phyloP scores from a whole-genome alignment of 2,888 invertebrate genomes.

The Drosophila tanythrix region DNA sequence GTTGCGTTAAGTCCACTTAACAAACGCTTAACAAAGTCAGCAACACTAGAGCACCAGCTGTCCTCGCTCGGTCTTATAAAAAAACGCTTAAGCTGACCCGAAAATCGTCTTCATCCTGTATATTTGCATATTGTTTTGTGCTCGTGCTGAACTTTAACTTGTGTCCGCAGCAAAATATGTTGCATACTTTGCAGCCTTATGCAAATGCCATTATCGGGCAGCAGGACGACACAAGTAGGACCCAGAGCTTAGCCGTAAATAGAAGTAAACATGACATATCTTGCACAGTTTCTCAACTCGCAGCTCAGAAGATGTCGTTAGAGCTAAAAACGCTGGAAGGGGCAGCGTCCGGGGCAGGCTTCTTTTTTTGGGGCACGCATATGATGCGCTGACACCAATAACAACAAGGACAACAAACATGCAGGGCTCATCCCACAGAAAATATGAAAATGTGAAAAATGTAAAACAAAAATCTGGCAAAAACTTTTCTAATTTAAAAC shows the following conservation, averaged over 20 bases:
- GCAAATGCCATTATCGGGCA: slow-evolving; percentile 64
- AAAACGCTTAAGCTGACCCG: slow-evolving; percentile 61
- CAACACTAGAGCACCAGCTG: slow-evolving; percentile 22
- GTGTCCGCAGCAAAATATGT: slow-evolving; percentile 55
- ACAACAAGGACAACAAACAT: slow-evolving; percentile 65
- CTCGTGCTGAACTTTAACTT: slow-evolving; percentile 43
- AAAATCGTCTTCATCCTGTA: slow-evolving; percentile 36
- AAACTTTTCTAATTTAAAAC: slow-evolving; percentile 80
- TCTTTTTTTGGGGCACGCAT: slow-evolving; percentile 57
- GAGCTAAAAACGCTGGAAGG: slow-evolving; percentile 16
- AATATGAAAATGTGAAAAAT: slow-evolving; percentile 82
- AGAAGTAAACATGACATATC: slow-evolving; percentile 78
- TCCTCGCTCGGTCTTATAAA: slow-evolving; percentile 48
- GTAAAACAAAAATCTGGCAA: slow-evolving; percentile 79
- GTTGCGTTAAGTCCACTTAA: slow-evolving; percentile 68
- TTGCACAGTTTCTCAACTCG: slow-evolving; percentile 31
- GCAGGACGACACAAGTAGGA: slow-evolving; percentile 15
- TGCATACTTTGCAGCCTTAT: slow-evolving; percentile 76
- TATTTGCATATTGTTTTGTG: slow-evolving; percentile 60
- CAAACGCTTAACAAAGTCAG: slow-evolving; percentile 63
- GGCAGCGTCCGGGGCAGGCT: slow-evolving; percentile 10
- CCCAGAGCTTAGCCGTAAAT: slow-evolving; percentile 60
- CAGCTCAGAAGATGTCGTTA: slow-evolving; percentile 38
- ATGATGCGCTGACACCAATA: slow-evolving; percentile 64
- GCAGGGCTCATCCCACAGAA: slow-evolving; percentile 74